Percentiles rank a stretch among this genome's conserved stretches.
These are phyloP conservation scores for Paramisgurnus dabryanus DNA, from an alignment of 2,113 vertebrate genomes.

Conservation along the genomic window DNA sequence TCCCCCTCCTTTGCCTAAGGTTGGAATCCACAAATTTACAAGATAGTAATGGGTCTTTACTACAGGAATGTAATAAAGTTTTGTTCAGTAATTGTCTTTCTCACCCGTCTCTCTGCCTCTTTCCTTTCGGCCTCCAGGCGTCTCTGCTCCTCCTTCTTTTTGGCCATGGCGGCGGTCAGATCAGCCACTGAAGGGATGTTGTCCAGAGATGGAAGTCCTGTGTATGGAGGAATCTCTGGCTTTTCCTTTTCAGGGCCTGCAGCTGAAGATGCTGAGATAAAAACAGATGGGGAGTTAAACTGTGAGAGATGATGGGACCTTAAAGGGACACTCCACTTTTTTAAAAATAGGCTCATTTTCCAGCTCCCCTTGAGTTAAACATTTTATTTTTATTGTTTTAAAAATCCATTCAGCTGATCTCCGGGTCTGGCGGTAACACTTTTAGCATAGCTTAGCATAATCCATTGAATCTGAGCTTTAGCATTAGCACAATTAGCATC, in stretches of 20 bases:
- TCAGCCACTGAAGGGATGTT: constrained; percentile 78
- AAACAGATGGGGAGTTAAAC: not conserved
- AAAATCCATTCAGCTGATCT: no score
- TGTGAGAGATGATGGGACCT: no score
- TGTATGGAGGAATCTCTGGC: constrained; percentile 61
- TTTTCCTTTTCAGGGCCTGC: constrained; percentile 61
- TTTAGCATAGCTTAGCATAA: no score
- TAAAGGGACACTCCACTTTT: no score
- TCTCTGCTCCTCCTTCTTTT: constrained; percentile 76
- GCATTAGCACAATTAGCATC: no score
- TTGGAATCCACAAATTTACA: not conserved
- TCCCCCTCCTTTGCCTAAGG: constrained; percentile 45
- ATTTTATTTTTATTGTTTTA: no score
- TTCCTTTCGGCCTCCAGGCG: constrained; percentile 82
- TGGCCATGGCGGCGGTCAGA: constrained; percentile 77
- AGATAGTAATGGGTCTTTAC: no score
- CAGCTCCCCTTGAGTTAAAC: no score
- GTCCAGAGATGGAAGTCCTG: constrained; percentile 66
- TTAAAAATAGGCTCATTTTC: no score
- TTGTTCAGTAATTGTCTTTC: not conserved
- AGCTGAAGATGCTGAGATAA: constrained; percentile 33
- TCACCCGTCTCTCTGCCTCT: constrained; percentile 78
- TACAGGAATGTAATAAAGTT: not conserved
- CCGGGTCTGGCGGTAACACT: no score
- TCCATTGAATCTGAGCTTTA: no score